These are phyloP conservation scores for Lates japonicus DNA, from an alignment of 2,797 vertebrate species.

Conservation along the genomic window DNA sequence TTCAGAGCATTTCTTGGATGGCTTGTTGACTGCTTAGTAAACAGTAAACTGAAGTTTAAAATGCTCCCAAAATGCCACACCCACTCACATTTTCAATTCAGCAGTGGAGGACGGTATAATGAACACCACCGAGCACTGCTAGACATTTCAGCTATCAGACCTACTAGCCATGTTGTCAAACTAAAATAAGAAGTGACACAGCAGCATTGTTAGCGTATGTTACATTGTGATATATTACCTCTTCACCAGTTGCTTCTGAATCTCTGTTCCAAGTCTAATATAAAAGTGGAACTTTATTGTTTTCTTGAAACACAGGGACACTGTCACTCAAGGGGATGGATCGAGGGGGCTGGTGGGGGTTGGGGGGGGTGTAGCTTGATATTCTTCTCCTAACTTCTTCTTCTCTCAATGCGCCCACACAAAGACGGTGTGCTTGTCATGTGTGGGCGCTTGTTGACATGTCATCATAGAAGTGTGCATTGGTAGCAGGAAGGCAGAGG, in stretches of 20 bases:
- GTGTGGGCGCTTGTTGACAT: conserved; percentile 22
- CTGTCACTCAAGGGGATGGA: conserved; percentile 47
- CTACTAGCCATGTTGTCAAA: conserved; percentile 14
- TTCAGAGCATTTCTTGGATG: not conserved
- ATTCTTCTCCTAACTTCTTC: conserved; percentile 34
- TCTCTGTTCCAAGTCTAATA: conserved; percentile 5
- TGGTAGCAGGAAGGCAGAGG: conserved; percentile 33
- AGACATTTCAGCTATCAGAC: conserved; percentile 10
- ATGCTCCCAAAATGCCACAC: conserved; percentile 13
- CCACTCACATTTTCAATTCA: conserved; percentile 36
- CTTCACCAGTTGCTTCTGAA: conserved; percentile 19
- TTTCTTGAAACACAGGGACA: conserved; percentile 39
- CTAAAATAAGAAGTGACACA: conserved; percentile 27
- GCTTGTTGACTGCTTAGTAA: not conserved
- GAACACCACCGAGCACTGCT: conserved; percentile 1
- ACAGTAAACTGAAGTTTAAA: not conserved
- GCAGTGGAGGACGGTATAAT: conserved; percentile 1
- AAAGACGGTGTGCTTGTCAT: conserved; percentile 55
- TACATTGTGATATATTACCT: conserved; percentile 33
- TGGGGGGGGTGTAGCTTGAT: conserved; percentile 38
- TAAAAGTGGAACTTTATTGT: conserved; percentile 32
- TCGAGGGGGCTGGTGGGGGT: conserved; percentile 16
- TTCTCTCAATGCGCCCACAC: conserved; percentile 53
- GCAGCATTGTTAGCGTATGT: conserved; percentile 17
- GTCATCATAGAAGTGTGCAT: not conserved